phyloP scores from a whole-genome alignment of 2,797 vertebrate species.

The Limnodromus scolopaceus region DNA sequence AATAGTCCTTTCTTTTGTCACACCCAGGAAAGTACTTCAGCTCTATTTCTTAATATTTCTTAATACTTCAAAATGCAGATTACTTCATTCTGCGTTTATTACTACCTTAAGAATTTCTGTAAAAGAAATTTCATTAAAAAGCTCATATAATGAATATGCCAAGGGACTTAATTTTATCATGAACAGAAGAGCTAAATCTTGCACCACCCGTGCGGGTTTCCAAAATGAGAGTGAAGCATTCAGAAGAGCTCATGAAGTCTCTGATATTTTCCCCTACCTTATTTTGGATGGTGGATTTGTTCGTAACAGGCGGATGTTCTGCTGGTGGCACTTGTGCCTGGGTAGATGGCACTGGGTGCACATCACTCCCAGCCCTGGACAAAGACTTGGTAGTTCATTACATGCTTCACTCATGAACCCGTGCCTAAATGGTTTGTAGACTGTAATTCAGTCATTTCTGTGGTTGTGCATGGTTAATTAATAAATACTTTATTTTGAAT shows the following conservation, averaged over 20 bases:
- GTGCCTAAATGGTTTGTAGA: neutral
- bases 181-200: neutral
- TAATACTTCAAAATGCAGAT: neutral
- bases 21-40: neutral
- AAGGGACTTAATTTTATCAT: neutral
- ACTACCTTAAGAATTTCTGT: neutral
- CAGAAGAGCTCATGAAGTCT: neutral
- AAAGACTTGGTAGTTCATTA: neutral
- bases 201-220: neutral
- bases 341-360: neutral
- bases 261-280: neutral
- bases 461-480: slow-evolving; percentile 9
- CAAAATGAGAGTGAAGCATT: neutral
- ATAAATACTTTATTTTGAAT: slow-evolving; percentile 16
- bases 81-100: neutral
- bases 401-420: neutral
- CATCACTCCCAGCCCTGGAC: neutral
- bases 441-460: neutral
- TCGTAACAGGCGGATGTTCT: neutral
- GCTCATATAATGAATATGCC: neutral
- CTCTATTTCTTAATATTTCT: neutral
- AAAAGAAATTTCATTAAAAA: neutral
- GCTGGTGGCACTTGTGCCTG: neutral
- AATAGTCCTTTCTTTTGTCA: neutral
- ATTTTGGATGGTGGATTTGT: neutral